Percentiles rank a stretch among this genome's conserved stretches.
These are phyloP conservation scores for Campoplex capitator DNA, from an alignment of 2,888 invertebrate genomes.

Conservation along the genomic window DNA sequence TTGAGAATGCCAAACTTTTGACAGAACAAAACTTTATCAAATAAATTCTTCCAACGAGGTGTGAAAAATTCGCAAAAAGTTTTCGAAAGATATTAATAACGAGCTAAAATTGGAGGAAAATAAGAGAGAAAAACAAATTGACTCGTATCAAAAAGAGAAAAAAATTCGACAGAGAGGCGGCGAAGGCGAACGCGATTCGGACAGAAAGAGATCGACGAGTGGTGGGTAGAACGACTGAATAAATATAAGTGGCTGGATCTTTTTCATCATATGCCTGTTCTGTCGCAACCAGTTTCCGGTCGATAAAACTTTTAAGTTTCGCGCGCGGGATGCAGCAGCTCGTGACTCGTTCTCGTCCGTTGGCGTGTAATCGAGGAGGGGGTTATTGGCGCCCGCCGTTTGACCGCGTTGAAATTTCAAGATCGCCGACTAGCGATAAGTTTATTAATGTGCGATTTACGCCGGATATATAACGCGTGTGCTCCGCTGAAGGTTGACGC, in stretches of 20 bases:
- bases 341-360: slow-evolving; percentile 63
- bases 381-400: slow-evolving; percentile 69
- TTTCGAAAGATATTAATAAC: neutral
- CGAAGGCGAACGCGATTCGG: slow-evolving; percentile 2
- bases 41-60: neutral
- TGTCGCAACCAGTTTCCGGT: slow-evolving; percentile 71
- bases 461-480: slow-evolving; percentile 68
- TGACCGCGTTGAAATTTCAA: slow-evolving; percentile 75
- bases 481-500: slow-evolving; percentile 25
- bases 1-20: neutral
- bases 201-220: slow-evolving; percentile 34
- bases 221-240: slow-evolving; percentile 41
- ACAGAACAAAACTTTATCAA: neutral
- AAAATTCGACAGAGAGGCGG: neutral
- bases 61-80: no score
- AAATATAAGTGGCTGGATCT: slow-evolving; percentile 46
- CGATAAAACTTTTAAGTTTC: slow-evolving; percentile 70
- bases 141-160: slow-evolving; percentile 30
- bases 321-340: slow-evolving; percentile 67
- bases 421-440: slow-evolving; percentile 74
- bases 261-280: slow-evolving; percentile 21
- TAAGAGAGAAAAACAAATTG: neutral
- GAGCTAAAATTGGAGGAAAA: neutral
- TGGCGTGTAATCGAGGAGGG: slow-evolving; percentile 13
- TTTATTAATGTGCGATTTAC: slow-evolving; percentile 75